phyloP scores from a whole-genome alignment of 2,888 invertebrate genomes.

The Parnassius apollo region DNA sequence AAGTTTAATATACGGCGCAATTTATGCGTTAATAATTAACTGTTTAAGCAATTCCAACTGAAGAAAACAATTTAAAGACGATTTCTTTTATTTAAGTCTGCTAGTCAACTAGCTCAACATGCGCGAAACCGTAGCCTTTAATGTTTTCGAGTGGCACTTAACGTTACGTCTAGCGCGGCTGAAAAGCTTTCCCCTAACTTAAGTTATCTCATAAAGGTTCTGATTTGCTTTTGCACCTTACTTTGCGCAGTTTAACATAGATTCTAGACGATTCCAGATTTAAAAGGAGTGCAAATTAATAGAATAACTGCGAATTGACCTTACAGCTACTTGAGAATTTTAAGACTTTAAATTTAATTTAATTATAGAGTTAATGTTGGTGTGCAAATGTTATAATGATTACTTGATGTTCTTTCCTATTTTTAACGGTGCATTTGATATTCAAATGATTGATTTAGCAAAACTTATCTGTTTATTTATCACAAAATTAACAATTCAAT shows the following conservation, averaged over 20 bases:
- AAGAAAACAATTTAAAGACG: constrained; percentile 27
- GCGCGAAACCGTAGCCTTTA: constrained; percentile 11
- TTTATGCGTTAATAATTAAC: constrained; percentile 19
- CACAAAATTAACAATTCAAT: too few relatives aligned
- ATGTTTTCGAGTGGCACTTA: constrained; percentile 8
- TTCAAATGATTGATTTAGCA: too few relatives aligned
- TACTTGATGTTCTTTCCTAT: too few relatives aligned
- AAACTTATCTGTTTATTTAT: too few relatives aligned
- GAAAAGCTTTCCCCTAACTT: constrained; percentile 54
- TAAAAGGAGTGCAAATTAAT: background rate
- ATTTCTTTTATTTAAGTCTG: constrained; percentile 21
- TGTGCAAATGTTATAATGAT: too few relatives aligned
- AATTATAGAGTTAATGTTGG: too few relatives aligned
- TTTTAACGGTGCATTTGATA: too few relatives aligned
- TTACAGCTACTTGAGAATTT: too few relatives aligned
- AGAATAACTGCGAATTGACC: too few relatives aligned
- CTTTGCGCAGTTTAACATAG: constrained; percentile 28
- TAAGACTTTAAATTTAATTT: too few relatives aligned
- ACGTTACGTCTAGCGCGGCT: constrained; percentile 56
- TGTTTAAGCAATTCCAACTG: constrained; percentile 17
- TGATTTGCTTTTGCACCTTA: constrained; percentile 70
- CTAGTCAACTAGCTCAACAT: constrained; percentile 26
- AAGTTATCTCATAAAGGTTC: constrained; percentile 67
- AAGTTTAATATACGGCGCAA: background rate
- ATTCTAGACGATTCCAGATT: constrained; percentile 16